phyloP scores from a whole-genome alignment of 2,888 invertebrate species.

The Monoplex corrugatus region DNA sequence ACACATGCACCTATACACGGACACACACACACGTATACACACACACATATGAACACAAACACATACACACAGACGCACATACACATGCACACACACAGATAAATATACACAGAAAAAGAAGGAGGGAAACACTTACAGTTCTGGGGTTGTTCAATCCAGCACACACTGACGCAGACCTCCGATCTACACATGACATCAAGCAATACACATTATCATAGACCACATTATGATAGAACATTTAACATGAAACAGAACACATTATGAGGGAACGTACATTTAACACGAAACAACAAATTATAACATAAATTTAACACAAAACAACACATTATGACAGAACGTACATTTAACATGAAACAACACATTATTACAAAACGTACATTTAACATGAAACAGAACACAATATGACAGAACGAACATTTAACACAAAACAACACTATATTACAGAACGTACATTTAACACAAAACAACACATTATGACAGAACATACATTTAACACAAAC shows the following conservation, averaged over 20 bases:
- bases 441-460: no score
- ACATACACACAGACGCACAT: not conserved
- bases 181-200: slow-evolving; percentile 44
- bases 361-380: no score
- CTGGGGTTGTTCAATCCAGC: slow-evolving; percentile 59
- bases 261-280: not conserved
- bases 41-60: not conserved
- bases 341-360: no score
- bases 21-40: not conserved
- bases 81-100: not conserved
- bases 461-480: no score
- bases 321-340: no score
- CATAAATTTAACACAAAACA: no score
- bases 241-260: not conserved
- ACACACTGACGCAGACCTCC: slow-evolving; percentile 70
- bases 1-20: not conserved
- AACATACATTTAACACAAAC: no score
- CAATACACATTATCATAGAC: not conserved
- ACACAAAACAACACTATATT: no score
- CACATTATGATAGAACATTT: not conserved
- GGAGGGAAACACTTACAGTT: slow-evolving; percentile 55
- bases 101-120: not conserved
- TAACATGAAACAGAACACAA: no score
- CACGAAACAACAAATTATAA: no score
- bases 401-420: no score